Conservation (phyloP, 2,888 invertebrate genomes). For the Acanthosepion lycidas region DNA sequence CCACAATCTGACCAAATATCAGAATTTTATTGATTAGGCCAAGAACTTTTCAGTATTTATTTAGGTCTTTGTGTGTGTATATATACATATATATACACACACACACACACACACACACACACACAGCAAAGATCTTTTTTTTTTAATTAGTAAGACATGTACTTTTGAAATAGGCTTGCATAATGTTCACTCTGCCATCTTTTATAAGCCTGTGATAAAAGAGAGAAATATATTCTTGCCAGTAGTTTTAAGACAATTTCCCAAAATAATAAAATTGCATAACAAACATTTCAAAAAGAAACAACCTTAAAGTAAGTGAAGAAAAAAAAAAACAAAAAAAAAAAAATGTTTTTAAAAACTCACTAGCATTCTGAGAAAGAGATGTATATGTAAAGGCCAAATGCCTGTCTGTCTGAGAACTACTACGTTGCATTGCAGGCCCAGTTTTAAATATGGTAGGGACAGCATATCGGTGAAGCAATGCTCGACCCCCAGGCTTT, state of each 20-base stretch:
- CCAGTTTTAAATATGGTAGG: constrained; percentile 42
- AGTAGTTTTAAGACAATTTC: not conserved
- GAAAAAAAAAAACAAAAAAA: not conserved
- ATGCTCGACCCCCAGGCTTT: constrained; percentile 38
- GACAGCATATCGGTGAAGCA: constrained; percentile 40
- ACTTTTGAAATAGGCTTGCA: too few relatives aligned
- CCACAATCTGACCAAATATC: too few relatives aligned
- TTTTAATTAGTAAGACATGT: too few relatives aligned
- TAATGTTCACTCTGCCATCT: not conserved
- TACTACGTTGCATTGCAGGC: not conserved
- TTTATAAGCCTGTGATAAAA: constrained; percentile 11
- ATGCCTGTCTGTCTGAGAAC: not conserved
- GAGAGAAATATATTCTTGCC: not conserved
- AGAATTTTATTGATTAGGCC: too few relatives aligned
- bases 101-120: too few relatives aligned
- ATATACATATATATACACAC: too few relatives aligned
- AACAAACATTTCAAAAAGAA: not conserved
- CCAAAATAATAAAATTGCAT: not conserved
- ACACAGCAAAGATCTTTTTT: too few relatives aligned
- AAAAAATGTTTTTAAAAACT: not conserved
- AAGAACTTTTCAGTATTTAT: too few relatives aligned
- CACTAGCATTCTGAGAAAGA: not conserved
- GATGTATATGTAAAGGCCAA: not conserved
- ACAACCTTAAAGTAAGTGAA: not conserved
- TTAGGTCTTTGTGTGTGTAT: too few relatives aligned